Conservation (phyloP, 2,888 invertebrate species). For the Lepeophtheirus nordmannii region DNA sequence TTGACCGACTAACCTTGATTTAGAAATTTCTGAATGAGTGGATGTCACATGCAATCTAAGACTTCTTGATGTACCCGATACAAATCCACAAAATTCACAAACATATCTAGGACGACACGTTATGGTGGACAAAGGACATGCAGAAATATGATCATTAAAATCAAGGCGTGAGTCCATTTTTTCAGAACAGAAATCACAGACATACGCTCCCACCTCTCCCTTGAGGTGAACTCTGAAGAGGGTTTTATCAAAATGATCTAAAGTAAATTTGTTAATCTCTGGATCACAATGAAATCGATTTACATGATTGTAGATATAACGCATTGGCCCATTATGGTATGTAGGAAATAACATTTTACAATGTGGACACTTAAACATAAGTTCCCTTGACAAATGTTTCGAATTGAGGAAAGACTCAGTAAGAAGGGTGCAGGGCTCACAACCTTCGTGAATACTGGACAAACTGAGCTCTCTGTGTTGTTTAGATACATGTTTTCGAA, state of each 20-base stretch:
- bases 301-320: constrained; percentile 9
- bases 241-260: not conserved
- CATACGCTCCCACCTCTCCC: not conserved
- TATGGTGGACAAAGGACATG: not conserved
- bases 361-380: constrained; percentile 19
- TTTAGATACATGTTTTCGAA: not conserved
- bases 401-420: not conserved
- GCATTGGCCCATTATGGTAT: constrained; percentile 3
- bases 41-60: not conserved
- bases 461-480: not conserved
- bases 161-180: not conserved
- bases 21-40: not conserved
- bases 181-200: constrained; percentile 5
- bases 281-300: constrained; percentile 8
- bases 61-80: not conserved
- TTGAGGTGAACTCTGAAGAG: not conserved
- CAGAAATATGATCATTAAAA: constrained; percentile 8
- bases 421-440: not conserved
- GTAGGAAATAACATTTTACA: constrained; percentile 13
- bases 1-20: not conserved
- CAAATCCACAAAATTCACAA: constrained; percentile 12
- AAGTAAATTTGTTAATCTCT: not conserved
- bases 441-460: not conserved
- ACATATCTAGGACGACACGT: not conserved
- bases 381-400: not conserved